Evolutionary conservation across 2,797 vertebrate species (phyloP).

Genomic region (Knipowitschia caucasica): DNA sequence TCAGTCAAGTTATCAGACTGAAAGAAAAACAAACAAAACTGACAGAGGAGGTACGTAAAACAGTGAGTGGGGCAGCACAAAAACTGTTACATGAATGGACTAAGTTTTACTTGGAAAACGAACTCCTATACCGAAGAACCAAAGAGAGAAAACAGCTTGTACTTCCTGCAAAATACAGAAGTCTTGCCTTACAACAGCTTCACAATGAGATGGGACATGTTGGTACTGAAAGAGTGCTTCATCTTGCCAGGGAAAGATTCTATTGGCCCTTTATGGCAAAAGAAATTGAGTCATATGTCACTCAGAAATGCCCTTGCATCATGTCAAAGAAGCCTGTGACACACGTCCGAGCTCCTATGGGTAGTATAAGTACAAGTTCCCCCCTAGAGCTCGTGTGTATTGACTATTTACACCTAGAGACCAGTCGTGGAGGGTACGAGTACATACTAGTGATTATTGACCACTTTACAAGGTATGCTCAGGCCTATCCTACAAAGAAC

Average conservation of each 20-base stretch:
- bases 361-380: too few species aligned
- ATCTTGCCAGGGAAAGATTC: background rate
- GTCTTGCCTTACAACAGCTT: background rate
- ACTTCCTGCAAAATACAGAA: background rate
- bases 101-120: background rate
- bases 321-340: too few species aligned
- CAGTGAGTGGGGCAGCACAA: background rate
- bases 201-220: conserved; percentile 4
- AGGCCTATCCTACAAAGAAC: too few species aligned
- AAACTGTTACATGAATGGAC: conserved; percentile 12
- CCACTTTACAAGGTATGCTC: too few species aligned
- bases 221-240: background rate
- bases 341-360: too few species aligned
- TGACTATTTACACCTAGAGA: too few species aligned
- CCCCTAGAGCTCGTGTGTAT: too few species aligned
- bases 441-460: too few species aligned
- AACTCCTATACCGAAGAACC: background rate
- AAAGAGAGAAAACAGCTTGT: background rate
- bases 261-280: too few species aligned
- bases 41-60: conserved; percentile 5
- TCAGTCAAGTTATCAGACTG: background rate
- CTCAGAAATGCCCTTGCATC: too few species aligned
- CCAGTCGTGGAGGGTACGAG: too few species aligned
- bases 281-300: too few species aligned
- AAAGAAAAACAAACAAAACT: conserved; percentile 1